Percentiles rank a stretch among this genome's conserved stretches.
phyloP scores from a whole-genome alignment of 2,888 invertebrate species.

The Harpalus rufipes region DNA sequence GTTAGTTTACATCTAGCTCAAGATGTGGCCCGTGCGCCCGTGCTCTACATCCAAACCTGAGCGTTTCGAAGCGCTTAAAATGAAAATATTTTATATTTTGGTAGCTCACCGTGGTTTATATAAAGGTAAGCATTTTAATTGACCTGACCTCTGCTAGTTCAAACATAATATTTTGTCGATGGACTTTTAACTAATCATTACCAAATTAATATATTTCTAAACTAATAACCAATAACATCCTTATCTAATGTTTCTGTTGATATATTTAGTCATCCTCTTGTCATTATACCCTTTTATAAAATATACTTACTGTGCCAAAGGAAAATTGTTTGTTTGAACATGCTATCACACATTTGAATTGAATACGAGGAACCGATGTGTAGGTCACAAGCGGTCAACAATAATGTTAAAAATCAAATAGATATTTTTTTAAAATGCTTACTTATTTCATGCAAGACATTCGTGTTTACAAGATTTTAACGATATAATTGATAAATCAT shows the following conservation, averaged over 20 bases:
- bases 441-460: slow-evolving; percentile 37
- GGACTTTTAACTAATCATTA: slow-evolving; percentile 8
- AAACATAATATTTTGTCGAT: slow-evolving; percentile 52
- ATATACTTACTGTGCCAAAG: background rate
- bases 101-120: slow-evolving; percentile 15
- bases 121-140: slow-evolving; percentile 63
- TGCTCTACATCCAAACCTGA: slow-evolving; percentile 43
- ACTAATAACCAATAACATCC: slow-evolving; percentile 31
- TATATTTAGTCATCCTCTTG: slow-evolving; percentile 26
- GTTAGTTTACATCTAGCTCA: slow-evolving; percentile 58
- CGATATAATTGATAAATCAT: slow-evolving; percentile 44
- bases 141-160: slow-evolving; percentile 58
- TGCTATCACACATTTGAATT: slow-evolving; percentile 57
- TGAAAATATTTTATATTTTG: slow-evolving; percentile 30
- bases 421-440: slow-evolving; percentile 50
- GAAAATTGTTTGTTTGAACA: slow-evolving; percentile 52
- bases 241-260: slow-evolving; percentile 19
- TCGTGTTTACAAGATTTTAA: slow-evolving; percentile 43
- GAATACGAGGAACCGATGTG: slow-evolving; percentile 16
- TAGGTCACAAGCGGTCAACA: slow-evolving; percentile 55
- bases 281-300: too few relatives aligned
- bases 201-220: slow-evolving; percentile 37
- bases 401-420: slow-evolving; percentile 16
- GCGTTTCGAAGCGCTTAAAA: slow-evolving; percentile 34
- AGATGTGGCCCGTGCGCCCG: slow-evolving; percentile 50